These are phyloP conservation scores for Potorous gilbertii DNA, from an alignment of 2,797 vertebrate genomes.

Conservation along the genomic window DNA sequence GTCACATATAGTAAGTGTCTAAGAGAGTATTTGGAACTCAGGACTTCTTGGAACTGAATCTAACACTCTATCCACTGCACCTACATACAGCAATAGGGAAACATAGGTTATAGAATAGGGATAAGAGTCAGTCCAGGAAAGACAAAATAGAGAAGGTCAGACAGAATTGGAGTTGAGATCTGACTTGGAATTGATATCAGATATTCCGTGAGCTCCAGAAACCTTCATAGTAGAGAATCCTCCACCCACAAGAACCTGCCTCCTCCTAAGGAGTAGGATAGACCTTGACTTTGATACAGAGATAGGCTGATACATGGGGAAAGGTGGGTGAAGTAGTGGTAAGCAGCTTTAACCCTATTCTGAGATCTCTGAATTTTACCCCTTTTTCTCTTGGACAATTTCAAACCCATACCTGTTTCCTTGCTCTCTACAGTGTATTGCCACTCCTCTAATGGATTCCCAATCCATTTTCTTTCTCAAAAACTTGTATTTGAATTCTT, in stretches of 20 bases:
- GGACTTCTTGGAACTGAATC: not conserved
- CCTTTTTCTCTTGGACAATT: not conserved
- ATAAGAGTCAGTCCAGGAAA: not conserved
- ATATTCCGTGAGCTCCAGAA: not conserved
- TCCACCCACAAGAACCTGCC: not conserved
- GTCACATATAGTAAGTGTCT: not conserved
- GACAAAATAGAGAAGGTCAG: not conserved
- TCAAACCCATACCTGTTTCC: conserved; percentile 7
- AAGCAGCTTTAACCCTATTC: not conserved
- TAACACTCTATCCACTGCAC: not conserved
- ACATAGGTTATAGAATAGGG: not conserved
- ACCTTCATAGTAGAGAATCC: not conserved
- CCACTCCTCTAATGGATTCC: not conserved
- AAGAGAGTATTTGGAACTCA: not conserved
- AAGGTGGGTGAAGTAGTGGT: not conserved
- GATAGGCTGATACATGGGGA: not conserved
- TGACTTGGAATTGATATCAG: not conserved
- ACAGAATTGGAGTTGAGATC: not conserved
- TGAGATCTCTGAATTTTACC: not conserved
- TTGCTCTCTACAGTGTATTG: not conserved
- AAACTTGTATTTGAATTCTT: not conserved
- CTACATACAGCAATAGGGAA: not conserved
- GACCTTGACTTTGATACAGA: not conserved
- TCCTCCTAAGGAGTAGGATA: not conserved
- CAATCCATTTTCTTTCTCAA: conserved; percentile 7